Conservation (phyloP, 2,797 vertebrate genomes). For the Babyrousa celebensis region DNA sequence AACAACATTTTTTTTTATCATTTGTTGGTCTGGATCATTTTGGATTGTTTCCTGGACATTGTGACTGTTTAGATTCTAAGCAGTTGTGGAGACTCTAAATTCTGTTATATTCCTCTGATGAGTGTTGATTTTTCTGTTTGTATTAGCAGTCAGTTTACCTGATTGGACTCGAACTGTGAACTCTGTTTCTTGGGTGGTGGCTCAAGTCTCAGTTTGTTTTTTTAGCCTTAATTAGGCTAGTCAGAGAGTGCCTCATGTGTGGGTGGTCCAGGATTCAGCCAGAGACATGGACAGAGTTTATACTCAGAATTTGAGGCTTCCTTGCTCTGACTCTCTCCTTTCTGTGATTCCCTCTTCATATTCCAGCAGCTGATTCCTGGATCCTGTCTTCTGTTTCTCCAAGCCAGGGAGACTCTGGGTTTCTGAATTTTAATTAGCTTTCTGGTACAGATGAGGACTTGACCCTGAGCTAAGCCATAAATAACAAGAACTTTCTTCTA, state of each 20-base stretch:
- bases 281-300: background rate
- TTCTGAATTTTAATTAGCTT: conserved; percentile 13
- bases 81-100: background rate
- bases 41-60: background rate
- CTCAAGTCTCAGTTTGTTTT: background rate
- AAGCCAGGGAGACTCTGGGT: background rate
- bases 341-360: background rate
- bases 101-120: conserved; percentile 11
- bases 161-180: background rate
- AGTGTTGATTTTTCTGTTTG: background rate
- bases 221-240: background rate
- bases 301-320: background rate
- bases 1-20: background rate
- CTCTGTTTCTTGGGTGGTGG: background rate
- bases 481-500: background rate
- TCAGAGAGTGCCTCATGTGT: background rate
- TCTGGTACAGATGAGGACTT: background rate
- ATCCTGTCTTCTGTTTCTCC: background rate
- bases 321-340: background rate
- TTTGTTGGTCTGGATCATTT: background rate
- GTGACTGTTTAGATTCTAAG: background rate
- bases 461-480: background rate
- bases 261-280: background rate
- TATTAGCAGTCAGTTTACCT: background rate
- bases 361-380: background rate